phyloP scores from a whole-genome alignment of 2,888 invertebrate species.

The Ophraella communa region DNA sequence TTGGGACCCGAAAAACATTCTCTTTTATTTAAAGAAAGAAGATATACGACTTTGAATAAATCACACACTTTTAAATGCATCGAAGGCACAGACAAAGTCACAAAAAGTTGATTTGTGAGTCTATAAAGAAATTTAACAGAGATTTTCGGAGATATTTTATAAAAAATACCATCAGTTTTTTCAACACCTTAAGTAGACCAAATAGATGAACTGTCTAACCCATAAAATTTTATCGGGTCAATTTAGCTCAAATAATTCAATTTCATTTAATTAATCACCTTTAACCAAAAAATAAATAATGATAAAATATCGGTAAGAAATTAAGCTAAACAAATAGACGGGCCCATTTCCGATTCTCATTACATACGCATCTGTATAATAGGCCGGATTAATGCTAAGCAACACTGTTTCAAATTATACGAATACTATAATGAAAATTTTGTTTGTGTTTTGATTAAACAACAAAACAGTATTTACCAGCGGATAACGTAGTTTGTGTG shows the following conservation, averaged over 20 bases:
- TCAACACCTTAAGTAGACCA: too few species aligned
- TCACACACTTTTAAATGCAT: conserved; percentile 49
- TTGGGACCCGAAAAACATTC: conserved; percentile 44
- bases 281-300: conserved; percentile 21
- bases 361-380: not conserved
- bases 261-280: conserved; percentile 5
- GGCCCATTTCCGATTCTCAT: not conserved
- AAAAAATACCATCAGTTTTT: too few species aligned
- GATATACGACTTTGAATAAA: conserved; percentile 49
- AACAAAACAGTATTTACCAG: not conserved
- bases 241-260: too few species aligned
- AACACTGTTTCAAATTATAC: not conserved
- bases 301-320: not conserved
- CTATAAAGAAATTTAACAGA: conserved; percentile 46
- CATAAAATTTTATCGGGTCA: too few species aligned
- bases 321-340: not conserved
- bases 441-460: not conserved
- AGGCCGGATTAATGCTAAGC: not conserved
- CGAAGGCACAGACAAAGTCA: conserved; percentile 46
- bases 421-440: not conserved
- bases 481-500: not conserved
- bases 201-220: too few species aligned
- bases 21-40: conserved; percentile 46
- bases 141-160: conserved; percentile 35
- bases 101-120: conserved; percentile 49